phyloP scores from a whole-genome alignment of 2,797 vertebrate species.

The Tiaroga cobitis region DNA sequence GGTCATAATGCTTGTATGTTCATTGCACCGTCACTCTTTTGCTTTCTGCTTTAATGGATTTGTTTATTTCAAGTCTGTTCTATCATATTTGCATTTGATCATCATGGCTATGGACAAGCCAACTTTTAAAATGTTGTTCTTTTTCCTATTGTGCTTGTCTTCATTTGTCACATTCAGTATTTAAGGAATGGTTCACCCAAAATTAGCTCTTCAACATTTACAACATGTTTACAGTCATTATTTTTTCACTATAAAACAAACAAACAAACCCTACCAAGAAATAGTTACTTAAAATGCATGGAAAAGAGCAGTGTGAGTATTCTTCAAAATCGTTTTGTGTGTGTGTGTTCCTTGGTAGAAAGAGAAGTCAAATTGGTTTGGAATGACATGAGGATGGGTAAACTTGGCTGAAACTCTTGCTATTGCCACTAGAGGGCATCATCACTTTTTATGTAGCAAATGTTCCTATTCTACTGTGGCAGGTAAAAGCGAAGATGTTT shows the following conservation, averaged over 20 bases:
- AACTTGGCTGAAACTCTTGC: background rate
- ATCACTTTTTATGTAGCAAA: no score
- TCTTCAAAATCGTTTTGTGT: background rate
- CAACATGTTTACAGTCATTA: background rate
- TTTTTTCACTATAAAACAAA: background rate
- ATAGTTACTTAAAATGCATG: background rate
- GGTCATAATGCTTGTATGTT: slow-evolving; percentile 1
- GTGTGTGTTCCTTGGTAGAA: background rate
- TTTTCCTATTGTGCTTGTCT: background rate
- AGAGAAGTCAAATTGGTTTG: background rate
- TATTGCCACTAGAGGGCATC: background rate
- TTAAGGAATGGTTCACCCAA: background rate
- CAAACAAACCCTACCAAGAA: background rate
- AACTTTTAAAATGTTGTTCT: background rate
- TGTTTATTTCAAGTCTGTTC: background rate
- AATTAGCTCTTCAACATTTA: no score
- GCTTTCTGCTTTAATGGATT: slow-evolving; percentile 35
- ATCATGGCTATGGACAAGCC: background rate
- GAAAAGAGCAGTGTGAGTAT: background rate
- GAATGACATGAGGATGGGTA: background rate
- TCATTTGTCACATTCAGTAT: background rate
- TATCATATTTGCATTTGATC: slow-evolving; percentile 25
- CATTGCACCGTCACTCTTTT: slow-evolving; percentile 1
- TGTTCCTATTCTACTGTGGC: background rate
- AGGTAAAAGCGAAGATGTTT: background rate